Evolutionary conservation across 2,797 vertebrate species (phyloP).

Genomic region (Rachycentron canadum): DNA sequence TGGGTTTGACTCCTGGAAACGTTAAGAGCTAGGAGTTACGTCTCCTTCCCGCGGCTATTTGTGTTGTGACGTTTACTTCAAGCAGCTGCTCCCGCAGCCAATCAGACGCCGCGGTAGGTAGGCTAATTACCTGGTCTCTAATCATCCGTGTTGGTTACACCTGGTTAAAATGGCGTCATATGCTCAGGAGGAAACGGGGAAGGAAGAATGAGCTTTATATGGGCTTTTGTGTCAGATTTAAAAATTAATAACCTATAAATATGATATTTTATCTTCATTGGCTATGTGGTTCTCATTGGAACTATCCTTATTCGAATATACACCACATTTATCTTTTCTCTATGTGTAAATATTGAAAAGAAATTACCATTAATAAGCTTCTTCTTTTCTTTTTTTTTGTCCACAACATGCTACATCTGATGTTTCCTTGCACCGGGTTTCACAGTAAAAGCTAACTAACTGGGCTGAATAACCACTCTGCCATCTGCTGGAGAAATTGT

Average conservation of each 20-base stretch:
- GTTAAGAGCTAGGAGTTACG: accelerated
- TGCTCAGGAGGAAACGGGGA: not conserved
- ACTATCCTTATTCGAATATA: not conserved
- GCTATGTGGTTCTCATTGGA: not conserved
- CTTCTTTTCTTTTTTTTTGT: not conserved
- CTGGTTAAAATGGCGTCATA: constrained; percentile 1
- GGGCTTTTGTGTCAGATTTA: not conserved
- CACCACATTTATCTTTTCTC: not conserved
- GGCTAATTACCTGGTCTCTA: not conserved
- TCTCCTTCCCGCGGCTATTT: too few species aligned
- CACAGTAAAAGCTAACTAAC: too few species aligned
- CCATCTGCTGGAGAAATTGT: constrained; percentile 20
- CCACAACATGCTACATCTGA: not conserved
- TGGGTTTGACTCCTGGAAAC: not conserved
- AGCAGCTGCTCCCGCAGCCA: constrained; percentile 24
- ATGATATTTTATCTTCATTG: not conserved
- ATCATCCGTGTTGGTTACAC: constrained; percentile 41
- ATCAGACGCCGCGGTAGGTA: constrained; percentile 17
- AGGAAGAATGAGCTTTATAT: too few species aligned
- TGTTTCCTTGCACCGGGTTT: not conserved
- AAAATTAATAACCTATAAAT: not conserved
- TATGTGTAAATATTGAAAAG: not conserved
- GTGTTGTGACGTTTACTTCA: too few species aligned
- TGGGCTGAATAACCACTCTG: not conserved
- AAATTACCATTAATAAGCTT: too few species aligned